Evolutionary conservation across 1,140 invertebrate genomes (phyloP), one percentile per base, ranked within the genome.

Genomic region (Scylla paramamosain): DNA sequence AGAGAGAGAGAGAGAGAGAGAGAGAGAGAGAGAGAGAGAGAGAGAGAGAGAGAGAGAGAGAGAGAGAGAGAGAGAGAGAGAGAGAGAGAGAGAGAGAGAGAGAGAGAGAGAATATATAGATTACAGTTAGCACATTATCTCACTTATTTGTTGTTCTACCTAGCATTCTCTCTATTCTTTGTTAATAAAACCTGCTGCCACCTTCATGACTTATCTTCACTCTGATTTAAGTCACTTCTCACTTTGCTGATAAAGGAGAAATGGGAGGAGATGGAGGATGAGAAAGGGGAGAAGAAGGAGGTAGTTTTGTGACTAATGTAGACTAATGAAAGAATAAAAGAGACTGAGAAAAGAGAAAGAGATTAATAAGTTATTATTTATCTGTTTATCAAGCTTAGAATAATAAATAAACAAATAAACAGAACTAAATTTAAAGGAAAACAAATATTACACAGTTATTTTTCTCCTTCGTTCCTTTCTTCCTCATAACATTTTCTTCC

Each of bases 41-140:
- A 90, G 88, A 90, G 45, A 59, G 52, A 59, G 52, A 59, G n/a
- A 77, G 20, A 77, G n/a, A 77, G 67, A 25, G n/a, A 77, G 20
- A 77, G 67, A 77, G 67, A 77, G 67, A 77, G 67, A 77, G 67
- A 77, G 67, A 77, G 67, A 77, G 67, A 77, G 67, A 77, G 67
- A 77, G 67, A 77, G 67, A 77, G 67, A 77, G 67, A 77, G 67
- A 77, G 67, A 77, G 67, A 77, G 67, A 77, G 67, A 77, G 67
- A 77, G 67, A 77, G 67, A 77, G 67, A 77, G 67, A 77, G 67
- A 67, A 16, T 10, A 25, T 20, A 8, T 67, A 3, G 4, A 20
- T 77, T 77, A 77, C 0, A n/a, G 8, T 67, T 3, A 20, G n/a
- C 12, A n/a, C 67, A 77, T 2, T n/a, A 77, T n/a, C 67, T 77